These are phyloP conservation scores for Ostrea denselamellosa DNA, from an alignment of 1,140 invertebrate genomes.

Conservation along the genomic window DNA sequence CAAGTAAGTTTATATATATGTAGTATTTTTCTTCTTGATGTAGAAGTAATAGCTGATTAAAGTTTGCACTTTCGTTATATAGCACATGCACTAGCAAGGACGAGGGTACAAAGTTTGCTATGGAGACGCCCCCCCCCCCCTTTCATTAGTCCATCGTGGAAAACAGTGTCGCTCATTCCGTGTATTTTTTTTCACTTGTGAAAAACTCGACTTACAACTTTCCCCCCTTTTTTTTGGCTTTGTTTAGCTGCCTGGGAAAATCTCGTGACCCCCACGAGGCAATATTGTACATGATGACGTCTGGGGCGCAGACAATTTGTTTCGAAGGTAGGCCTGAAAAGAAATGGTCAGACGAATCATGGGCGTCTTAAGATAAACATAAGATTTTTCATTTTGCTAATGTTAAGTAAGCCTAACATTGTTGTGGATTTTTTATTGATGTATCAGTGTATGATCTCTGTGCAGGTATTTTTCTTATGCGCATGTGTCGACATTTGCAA, in stretches of 20 bases:
- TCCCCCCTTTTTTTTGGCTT: background rate
- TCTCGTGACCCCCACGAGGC: constrained; percentile 11
- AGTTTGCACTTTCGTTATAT: background rate
- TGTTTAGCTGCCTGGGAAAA: background rate
- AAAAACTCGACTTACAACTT: background rate
- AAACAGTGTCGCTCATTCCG: background rate
- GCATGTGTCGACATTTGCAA: constrained; percentile 2
- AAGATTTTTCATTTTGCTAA: background rate
- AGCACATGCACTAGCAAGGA: constrained; percentile 12
- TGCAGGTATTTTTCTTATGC: background rate
- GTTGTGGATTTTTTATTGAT: background rate
- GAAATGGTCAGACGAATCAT: background rate
- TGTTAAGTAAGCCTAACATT: background rate
- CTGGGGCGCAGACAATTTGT: background rate
- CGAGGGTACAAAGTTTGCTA: constrained; percentile 31
- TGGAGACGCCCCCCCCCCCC: background rate
- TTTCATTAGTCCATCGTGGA: background rate
- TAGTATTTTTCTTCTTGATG: background rate
- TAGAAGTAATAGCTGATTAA: background rate
- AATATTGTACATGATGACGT: background rate
- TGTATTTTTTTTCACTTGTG: background rate
- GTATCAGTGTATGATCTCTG: background rate
- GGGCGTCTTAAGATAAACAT: background rate
- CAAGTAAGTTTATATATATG: background rate
- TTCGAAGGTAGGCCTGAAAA: background rate